These are phyloP conservation scores for Pyrgilauda ruficollis DNA, from an alignment of 2,113 vertebrate species.

Conservation along the genomic window DNA sequence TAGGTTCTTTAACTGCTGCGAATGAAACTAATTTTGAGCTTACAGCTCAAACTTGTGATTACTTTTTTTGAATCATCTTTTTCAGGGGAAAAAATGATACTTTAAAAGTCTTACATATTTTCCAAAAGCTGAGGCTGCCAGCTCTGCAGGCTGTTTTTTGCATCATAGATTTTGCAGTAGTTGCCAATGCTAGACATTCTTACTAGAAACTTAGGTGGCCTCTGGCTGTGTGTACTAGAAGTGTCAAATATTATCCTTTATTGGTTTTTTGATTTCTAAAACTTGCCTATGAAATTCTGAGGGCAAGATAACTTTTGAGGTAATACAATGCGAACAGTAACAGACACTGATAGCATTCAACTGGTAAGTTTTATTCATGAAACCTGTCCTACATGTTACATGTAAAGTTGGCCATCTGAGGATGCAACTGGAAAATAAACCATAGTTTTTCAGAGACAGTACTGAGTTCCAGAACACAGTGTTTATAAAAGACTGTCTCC, in stretches of 20 bases:
- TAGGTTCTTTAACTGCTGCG: conserved; percentile 28
- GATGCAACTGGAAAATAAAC: background rate
- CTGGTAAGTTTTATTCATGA: background rate
- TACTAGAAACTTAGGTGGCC: background rate
- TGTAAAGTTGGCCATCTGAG: background rate
- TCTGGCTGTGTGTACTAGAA: background rate
- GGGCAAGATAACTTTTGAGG: background rate
- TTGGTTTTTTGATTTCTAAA: background rate
- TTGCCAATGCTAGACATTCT: background rate
- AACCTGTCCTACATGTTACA: background rate
- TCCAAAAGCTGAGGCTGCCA: background rate
- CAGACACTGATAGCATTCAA: background rate
- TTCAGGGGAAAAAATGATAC: background rate
- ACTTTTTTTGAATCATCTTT: background rate
- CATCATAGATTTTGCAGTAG: background rate
- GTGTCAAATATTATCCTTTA: background rate
- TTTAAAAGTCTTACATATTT: background rate
- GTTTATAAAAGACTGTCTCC: background rate
- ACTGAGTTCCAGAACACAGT: accelerated
- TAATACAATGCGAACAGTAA: background rate
- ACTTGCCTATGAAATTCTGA: background rate
- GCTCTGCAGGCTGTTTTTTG: background rate
- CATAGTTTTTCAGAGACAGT: background rate
- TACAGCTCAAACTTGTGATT: background rate
- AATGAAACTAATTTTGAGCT: background rate